phyloP scores from a whole-genome alignment of 2,797 vertebrate genomes.

The Caiman crocodilus region DNA sequence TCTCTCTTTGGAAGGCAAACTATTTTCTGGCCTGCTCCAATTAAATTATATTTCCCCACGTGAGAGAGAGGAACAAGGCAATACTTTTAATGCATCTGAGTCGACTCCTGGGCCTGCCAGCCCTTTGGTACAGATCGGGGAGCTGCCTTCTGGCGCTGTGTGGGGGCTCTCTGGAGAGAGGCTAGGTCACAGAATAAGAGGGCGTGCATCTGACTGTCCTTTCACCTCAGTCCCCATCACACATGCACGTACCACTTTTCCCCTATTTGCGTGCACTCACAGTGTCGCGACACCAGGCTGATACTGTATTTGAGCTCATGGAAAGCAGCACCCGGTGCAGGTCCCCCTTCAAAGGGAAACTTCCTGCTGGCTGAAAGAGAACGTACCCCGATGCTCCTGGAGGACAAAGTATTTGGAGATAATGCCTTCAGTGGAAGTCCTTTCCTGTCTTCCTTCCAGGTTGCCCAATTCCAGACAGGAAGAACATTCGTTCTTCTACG shows the following conservation, averaged over 20 bases:
- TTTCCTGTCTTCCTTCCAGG: neutral
- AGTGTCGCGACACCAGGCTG: neutral
- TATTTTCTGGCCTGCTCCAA: neutral
- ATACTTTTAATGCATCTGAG: neutral
- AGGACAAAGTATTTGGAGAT: neutral
- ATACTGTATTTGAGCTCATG: neutral
- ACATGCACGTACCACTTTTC: neutral
- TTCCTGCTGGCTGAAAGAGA: neutral
- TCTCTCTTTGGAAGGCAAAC: neutral
- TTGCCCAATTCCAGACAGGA: constrained; percentile 70
- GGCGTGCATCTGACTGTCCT: neutral
- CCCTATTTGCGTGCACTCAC: neutral
- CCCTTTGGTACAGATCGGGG: neutral
- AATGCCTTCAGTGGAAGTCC: neutral
- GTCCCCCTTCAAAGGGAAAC: neutral
- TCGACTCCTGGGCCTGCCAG: neutral
- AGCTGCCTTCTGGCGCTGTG: neutral
- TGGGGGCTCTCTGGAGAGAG: neutral
- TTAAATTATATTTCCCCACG: neutral
- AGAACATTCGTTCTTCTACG: constrained; percentile 80
- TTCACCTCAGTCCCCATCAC: neutral
- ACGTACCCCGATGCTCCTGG: rapidly evolving
- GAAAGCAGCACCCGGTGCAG: neutral
- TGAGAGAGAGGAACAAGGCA: neutral
- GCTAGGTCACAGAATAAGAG: neutral